A percentile compares a stretch with the other conserved stretches of the same genome.
Evolutionary conservation across 2,888 invertebrate species (phyloP).

Genomic region (Phalera bucephala): DNA sequence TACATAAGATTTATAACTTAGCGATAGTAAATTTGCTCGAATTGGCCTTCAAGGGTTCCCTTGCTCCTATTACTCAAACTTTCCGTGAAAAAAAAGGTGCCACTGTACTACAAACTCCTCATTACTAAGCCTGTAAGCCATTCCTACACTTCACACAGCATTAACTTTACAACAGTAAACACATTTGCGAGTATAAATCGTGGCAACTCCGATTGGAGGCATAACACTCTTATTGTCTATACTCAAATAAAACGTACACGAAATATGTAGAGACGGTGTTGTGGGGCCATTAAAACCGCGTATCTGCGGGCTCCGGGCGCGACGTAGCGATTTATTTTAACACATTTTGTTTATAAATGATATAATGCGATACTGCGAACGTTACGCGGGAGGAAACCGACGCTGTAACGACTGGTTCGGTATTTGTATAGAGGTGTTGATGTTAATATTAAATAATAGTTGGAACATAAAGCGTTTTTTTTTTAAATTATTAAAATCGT

Average conservation of each 20-base stretch:
- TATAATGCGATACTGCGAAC: slow-evolving; percentile 78
- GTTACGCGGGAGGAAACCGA: slow-evolving; percentile 63
- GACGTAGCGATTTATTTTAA: slow-evolving; percentile 79
- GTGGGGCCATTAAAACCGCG: slow-evolving; percentile 52
- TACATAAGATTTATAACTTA: no score
- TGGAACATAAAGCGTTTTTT: not conserved
- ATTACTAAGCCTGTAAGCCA: no score
- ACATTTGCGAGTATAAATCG: not conserved
- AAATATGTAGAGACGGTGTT: slow-evolving; percentile 38
- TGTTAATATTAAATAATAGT: no score
- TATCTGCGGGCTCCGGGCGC: slow-evolving; percentile 71
- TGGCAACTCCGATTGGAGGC: not conserved
- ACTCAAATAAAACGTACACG: slow-evolving; percentile 30
- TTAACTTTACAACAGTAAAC: not conserved
- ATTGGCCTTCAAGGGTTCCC: no score
- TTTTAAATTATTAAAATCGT: no score
- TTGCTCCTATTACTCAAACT: no score
- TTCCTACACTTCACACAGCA: no score
- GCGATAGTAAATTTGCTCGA: no score
- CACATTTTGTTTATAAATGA: slow-evolving; percentile 84
- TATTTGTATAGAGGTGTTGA: slow-evolving; percentile 50
- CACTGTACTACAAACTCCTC: no score
- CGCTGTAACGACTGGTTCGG: slow-evolving; percentile 55
- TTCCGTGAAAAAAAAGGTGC: no score
- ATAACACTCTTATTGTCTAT: slow-evolving; percentile 7